phyloP scores from a whole-genome alignment of 2,888 invertebrate species.

The Caenorhabditis macrosperma region DNA sequence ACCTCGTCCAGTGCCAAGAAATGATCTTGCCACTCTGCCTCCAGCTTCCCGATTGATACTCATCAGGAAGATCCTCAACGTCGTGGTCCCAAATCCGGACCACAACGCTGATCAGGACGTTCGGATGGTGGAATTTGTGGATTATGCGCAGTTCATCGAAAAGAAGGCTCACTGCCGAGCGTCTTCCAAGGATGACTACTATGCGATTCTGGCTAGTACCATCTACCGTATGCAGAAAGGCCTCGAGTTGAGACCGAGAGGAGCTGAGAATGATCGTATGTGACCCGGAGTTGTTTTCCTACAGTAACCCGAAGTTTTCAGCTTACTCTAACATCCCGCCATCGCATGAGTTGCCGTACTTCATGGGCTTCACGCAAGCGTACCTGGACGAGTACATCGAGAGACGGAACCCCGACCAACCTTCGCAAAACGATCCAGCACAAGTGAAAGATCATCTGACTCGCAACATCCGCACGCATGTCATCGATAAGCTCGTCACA shows the following conservation, averaged over 20 bases:
- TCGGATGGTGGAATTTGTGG: slow-evolving; percentile 15
- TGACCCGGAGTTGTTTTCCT: neutral
- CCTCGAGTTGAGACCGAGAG: neutral
- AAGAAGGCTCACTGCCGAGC: slow-evolving; percentile 9
- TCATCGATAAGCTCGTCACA: slow-evolving; percentile 5
- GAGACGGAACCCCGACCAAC: slow-evolving; percentile 1
- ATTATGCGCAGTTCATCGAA: slow-evolving; percentile 26
- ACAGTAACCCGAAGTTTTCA: slow-evolving; percentile 5
- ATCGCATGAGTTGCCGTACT: slow-evolving; percentile 20
- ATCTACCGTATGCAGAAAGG: slow-evolving; percentile 4
- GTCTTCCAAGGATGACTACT: slow-evolving; percentile 23
- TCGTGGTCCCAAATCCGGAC: slow-evolving; percentile 24
- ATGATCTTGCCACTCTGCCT: too few species aligned
- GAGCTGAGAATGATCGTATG: slow-evolving; percentile 14
- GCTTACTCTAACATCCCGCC: slow-evolving; percentile 31
- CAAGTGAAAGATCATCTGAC: slow-evolving; percentile 1
- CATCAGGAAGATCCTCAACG: neutral
- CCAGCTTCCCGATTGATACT: too few species aligned
- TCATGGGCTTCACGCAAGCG: slow-evolving; percentile 22
- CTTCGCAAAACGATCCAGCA: neutral
- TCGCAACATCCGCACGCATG: neutral
- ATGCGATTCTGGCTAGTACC: neutral
- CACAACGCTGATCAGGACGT: slow-evolving; percentile 1
- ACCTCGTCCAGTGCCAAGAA: too few species aligned
- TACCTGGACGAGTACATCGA: slow-evolving; percentile 26